Conservation (phyloP, 92 coral and sea anemone species). For the Muricea muricata region DNA sequence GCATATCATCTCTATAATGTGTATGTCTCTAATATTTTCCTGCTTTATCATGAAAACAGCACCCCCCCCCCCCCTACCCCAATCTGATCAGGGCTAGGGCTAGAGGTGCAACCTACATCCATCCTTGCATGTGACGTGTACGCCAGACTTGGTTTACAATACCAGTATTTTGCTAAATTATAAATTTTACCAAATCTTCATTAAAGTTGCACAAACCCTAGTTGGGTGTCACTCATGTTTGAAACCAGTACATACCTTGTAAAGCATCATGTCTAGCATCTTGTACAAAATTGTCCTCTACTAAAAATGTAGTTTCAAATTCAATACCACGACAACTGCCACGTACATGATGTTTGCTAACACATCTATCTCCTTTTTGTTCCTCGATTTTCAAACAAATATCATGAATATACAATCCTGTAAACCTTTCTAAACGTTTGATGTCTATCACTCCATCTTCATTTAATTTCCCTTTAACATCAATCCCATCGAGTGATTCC, state of each 20-base stretch:
- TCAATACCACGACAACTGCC: slow-evolving; percentile 76
- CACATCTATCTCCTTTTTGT: slow-evolving; percentile 39
- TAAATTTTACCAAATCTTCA: no score
- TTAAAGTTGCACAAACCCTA: no score
- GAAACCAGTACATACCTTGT: slow-evolving; percentile 7
- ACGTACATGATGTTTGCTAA: slow-evolving; percentile 68
- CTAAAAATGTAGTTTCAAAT: slow-evolving; percentile 77
- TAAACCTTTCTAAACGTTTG: slow-evolving; percentile 37
- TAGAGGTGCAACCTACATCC: no score
- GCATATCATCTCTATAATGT: no score
- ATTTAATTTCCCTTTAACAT: slow-evolving; percentile 28
- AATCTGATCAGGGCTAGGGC: no score
- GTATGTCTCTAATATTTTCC: no score
- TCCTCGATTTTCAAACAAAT: slow-evolving; percentile 24
- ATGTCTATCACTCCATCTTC: slow-evolving; percentile 18
- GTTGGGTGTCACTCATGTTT: no score
- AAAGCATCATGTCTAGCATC: slow-evolving; percentile 1
- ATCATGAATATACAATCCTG: slow-evolving; percentile 43
- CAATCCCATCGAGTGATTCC: slow-evolving; percentile 16
- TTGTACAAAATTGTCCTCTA: slow-evolving; percentile 59
- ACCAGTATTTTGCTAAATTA: no score
- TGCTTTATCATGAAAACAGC: no score
- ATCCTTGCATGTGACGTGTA: no score
- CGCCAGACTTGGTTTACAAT: no score
- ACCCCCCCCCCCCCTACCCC: no score